Evolutionary conservation across 2,113 vertebrate genomes (phyloP).

Genomic region (Myrmecophaga tridactyla): DNA sequence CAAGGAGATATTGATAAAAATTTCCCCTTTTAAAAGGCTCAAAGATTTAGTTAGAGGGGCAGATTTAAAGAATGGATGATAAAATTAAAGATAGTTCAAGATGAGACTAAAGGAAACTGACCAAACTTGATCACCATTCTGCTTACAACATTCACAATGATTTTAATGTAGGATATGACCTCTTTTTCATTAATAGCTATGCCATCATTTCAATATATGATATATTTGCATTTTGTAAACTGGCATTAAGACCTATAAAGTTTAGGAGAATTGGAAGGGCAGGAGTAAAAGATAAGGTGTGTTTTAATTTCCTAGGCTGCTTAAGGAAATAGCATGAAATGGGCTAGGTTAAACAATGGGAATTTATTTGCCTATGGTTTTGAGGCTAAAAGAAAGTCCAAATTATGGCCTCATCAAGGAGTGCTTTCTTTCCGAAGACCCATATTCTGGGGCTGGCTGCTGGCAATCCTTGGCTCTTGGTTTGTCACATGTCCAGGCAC

Average conservation of each 20-base stretch:
- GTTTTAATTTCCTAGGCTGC: too few relatives aligned
- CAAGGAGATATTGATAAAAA: neutral
- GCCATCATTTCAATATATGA: neutral
- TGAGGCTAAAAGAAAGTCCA: too few relatives aligned
- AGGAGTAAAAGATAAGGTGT: neutral
- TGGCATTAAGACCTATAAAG: neutral
- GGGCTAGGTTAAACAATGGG: too few relatives aligned
- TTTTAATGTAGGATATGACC: neutral
- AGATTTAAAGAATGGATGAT: neutral
- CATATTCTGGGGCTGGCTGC: too few relatives aligned
- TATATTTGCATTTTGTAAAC: neutral
- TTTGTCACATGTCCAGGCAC: too few relatives aligned
- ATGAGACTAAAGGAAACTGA: neutral
- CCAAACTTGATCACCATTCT: neutral
- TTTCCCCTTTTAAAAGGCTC: neutral
- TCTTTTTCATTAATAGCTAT: neutral
- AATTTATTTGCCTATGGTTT: too few relatives aligned
- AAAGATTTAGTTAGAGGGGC: neutral
- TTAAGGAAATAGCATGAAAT: too few relatives aligned
- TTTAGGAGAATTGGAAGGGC: neutral
- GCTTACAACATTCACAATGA: neutral
- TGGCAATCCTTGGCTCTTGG: too few relatives aligned
- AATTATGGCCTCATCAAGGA: too few relatives aligned
- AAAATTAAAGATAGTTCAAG: neutral
- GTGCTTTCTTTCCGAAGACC: too few relatives aligned